Evolutionary conservation across 2,797 vertebrate species (phyloP).

Genomic region (Bradypus variegatus): DNA sequence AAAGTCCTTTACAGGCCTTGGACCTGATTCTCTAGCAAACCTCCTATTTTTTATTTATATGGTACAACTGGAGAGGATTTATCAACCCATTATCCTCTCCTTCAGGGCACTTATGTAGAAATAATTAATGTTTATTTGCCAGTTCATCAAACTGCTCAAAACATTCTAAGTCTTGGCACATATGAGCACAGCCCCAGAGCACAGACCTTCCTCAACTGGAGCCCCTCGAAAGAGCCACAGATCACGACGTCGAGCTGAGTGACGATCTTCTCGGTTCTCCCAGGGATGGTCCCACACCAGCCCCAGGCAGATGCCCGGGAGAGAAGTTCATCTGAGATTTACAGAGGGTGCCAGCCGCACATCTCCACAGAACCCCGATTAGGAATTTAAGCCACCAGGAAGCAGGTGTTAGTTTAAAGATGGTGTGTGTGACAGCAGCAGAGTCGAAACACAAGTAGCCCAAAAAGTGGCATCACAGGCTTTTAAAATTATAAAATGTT

Average conservation of each 20-base stretch:
- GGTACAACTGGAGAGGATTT: accelerated
- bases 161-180: accelerated
- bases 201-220: neutral
- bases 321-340: accelerated
- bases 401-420: neutral
- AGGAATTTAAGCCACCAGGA: too few relatives aligned
- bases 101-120: neutral
- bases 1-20: neutral
- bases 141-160: neutral
- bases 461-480: slow-evolving; percentile 63
- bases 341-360: accelerated
- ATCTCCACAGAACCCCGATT: neutral
- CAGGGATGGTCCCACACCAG: accelerated
- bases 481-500: slow-evolving; percentile 62
- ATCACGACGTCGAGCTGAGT: accelerated
- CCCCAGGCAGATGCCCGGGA: neutral
- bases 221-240: neutral
- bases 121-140: accelerated
- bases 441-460: neutral
- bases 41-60: accelerated
- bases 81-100: accelerated
- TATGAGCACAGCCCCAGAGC: accelerated
- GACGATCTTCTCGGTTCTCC: accelerated
- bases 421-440: neutral
- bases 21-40: neutral